Base-by-base conservation (phyloP, 1,140 invertebrate species). In the Musca domestica region DNA sequence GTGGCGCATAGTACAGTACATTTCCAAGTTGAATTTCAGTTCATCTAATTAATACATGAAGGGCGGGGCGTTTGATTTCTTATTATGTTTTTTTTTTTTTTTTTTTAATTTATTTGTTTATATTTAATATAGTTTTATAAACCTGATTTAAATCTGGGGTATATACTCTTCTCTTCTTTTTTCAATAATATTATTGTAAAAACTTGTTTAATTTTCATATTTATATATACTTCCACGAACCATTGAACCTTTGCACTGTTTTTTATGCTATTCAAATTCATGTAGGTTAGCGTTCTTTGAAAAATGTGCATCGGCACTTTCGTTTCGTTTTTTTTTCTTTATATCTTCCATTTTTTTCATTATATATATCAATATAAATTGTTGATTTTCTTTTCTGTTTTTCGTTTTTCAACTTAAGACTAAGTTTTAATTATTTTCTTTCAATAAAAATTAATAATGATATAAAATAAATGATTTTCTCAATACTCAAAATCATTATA, bases 361-460 rank as follows among this genome's bases (percentile, higher is more conserved):
- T 61, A 23, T 54, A 23, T 41, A 61, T 61, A 41, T 61, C 6
- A 61, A 61, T 61, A 61, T 61, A 61, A 61, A 61, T 61, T 41
- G 56, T 41, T 41, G 23, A 23, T 61, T 34, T 30, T 6, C 17
- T 20, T 61, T 34, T 58, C 17, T 58, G n/a, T 30, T 19, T 9
- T 34, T 9, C 3, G 1, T 19, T 61, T 34, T 61, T 58, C 27
- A 34, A 61, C 19, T 30, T 61, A 34, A 61, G 20, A 61, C 56
- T 61, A 61, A 34, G 56, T 30, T 30, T 41, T 54, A 25, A 23
- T 20, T 52, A 20, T 58, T 61, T 61, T 61, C 34, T 61, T 61
- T 56, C 27, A 61, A 34, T 61, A 61, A 61, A 56, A 61, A 61
- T 61, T 41, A 61, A 61, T 58, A 61, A 61, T 61, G 56, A 61